Conservation (phyloP, 2,888 invertebrate species). For the Cephus sareptanus region DNA sequence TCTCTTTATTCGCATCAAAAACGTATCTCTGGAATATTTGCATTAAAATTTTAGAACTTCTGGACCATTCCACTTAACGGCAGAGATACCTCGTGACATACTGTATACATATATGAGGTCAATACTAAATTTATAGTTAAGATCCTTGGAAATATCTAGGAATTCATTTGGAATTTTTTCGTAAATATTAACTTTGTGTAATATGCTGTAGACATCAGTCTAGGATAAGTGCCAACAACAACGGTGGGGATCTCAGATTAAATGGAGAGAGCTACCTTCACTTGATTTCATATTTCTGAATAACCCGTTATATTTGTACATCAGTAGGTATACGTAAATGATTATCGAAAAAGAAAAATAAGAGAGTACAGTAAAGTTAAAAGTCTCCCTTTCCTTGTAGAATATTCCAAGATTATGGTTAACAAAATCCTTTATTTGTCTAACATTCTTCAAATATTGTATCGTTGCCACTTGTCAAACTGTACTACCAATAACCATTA, state of each 20-base stretch:
- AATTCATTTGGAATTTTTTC: too few relatives aligned
- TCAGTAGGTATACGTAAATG: background rate
- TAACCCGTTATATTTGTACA: background rate
- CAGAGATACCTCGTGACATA: background rate
- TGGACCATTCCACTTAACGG: background rate
- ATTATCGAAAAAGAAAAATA: background rate
- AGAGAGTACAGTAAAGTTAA: background rate
- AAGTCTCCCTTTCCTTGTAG: background rate
- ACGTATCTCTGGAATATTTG: background rate
- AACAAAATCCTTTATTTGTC: background rate
- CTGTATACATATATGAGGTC: background rate
- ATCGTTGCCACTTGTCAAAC: background rate
- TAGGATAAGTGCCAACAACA: too few relatives aligned
- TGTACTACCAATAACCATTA: background rate
- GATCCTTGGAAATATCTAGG: too few relatives aligned
- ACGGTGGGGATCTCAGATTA: too few relatives aligned
- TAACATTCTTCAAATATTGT: background rate
- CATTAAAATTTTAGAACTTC: background rate
- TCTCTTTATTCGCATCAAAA: background rate
- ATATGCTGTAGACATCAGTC: too few relatives aligned
- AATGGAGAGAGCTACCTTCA: background rate
- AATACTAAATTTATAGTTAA: background rate
- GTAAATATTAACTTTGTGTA: too few relatives aligned
- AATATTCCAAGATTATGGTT: background rate
- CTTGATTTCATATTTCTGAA: background rate